These are phyloP conservation scores for Trichogramma dendrolimi DNA, from an alignment of 2,888 invertebrate species.

Conservation along the genomic window DNA sequence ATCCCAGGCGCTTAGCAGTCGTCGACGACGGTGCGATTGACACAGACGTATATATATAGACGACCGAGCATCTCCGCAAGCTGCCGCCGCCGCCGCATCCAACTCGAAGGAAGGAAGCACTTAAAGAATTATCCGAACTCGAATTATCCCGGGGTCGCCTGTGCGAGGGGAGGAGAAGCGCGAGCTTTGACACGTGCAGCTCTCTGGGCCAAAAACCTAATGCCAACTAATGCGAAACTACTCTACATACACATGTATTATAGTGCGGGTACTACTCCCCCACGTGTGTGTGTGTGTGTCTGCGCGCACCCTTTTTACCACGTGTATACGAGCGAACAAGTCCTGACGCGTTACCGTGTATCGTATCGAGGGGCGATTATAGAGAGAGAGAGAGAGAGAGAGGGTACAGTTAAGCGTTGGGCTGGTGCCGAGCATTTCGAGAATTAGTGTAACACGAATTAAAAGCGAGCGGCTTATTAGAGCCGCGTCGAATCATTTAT, in stretches of 20 bases:
- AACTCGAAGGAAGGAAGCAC: slow-evolving; percentile 48
- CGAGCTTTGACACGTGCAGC: slow-evolving; percentile 49
- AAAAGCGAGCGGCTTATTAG: not conserved
- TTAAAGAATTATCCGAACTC: slow-evolving; percentile 53
- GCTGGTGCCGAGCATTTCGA: not conserved
- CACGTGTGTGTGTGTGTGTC: no score
- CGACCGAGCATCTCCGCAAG: no score
- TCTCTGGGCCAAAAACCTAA: slow-evolving; percentile 52
- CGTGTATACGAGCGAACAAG: slow-evolving; percentile 42
- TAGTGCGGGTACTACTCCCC: no score
- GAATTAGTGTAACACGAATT: not conserved
- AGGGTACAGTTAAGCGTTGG: not conserved
- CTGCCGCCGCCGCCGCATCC: slow-evolving; percentile 24
- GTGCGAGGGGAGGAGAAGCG: slow-evolving; percentile 22
- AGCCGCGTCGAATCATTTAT: not conserved
- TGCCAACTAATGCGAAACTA: slow-evolving; percentile 52
- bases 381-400: slow-evolving; percentile 1
- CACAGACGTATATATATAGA: no score
- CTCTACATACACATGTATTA: slow-evolving; percentile 37
- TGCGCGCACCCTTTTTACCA: not conserved
- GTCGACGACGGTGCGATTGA: no score
- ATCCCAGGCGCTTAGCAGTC: no score
- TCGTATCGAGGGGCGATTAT: slow-evolving; percentile 32
- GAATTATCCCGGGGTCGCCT: slow-evolving; percentile 25
- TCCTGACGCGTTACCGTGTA: slow-evolving; percentile 33